A percentile compares a stretch with the other conserved stretches of the same genome.
phyloP scores from a whole-genome alignment of 2,797 vertebrate genomes.

The Mallotus villosus region DNA sequence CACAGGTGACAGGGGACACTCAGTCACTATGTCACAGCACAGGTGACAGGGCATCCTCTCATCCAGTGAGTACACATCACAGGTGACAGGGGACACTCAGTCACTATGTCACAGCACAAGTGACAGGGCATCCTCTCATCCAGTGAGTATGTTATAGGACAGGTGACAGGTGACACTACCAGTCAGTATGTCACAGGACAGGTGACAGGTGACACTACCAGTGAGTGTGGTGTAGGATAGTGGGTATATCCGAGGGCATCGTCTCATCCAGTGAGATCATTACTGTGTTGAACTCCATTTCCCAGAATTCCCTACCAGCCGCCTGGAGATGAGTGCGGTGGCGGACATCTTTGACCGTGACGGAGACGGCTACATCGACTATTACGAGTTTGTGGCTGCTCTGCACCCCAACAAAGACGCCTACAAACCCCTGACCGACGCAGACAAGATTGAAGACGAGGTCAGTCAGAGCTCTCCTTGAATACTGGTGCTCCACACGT shows the following conservation, averaged over 20 bases:
- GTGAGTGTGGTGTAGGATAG: background rate
- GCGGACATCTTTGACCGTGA: constrained; percentile 98
- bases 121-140: constrained; percentile 87
- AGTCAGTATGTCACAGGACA: no score
- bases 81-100: constrained; percentile 58
- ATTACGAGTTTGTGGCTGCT: constrained; percentile 98
- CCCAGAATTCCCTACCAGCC: constrained; percentile 94
- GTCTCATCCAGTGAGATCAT: background rate
- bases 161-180: background rate
- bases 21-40: constrained; percentile 78
- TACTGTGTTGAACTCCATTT: constrained; percentile 13
- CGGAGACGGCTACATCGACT: constrained; percentile 98
- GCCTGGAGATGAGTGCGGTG: constrained; percentile 97
- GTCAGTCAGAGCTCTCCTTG: constrained; percentile 57
- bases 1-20: background rate
- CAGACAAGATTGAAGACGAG: constrained; percentile 99
- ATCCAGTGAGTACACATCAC: constrained; percentile 84
- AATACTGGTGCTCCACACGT: background rate
- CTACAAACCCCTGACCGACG: constrained; percentile 96
- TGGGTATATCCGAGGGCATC: no score
- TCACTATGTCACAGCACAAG: constrained; percentile 67
- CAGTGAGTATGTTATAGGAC: constrained; percentile 81
- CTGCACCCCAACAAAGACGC: constrained; percentile 99
- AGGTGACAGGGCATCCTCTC: constrained; percentile 81
- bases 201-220: no score